Evolutionary conservation across 2,888 invertebrate species (phyloP).

Genomic region (Hylaea fasciaria): DNA sequence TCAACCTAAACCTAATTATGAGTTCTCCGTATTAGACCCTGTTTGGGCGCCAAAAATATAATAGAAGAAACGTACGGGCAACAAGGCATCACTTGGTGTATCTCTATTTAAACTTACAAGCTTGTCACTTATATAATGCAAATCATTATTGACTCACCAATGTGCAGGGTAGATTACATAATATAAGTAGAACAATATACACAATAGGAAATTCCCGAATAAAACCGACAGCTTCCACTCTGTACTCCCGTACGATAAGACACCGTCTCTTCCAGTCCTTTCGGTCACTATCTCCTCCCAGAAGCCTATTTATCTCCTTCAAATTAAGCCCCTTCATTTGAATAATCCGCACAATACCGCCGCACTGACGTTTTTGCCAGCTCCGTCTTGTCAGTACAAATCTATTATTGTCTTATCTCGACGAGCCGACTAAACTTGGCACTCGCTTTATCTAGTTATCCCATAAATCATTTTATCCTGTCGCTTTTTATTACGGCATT

Average conservation of each 20-base stretch:
- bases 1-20: no score
- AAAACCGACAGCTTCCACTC: background rate
- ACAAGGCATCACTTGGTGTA: no score
- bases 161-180: background rate
- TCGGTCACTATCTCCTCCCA: conserved; percentile 18
- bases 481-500: conserved; percentile 75
- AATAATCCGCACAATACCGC: conserved; percentile 37
- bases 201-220: background rate
- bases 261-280: background rate
- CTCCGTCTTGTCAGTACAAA: conserved; percentile 57
- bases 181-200: background rate
- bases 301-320: conserved; percentile 29
- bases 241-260: conserved; percentile 3
- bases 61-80: background rate
- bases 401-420: conserved; percentile 74
- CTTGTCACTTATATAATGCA: no score
- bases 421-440: conserved; percentile 65
- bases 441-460: conserved; percentile 73
- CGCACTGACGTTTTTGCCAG: conserved; percentile 37
- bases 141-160: no score
- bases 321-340: conserved; percentile 27
- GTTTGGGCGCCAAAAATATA: no score
- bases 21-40: no score
- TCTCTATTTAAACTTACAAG: no score
- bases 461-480: conserved; percentile 79